Conservation (phyloP, 1,140 invertebrate genomes). For the Philopotamus ludificatus region DNA sequence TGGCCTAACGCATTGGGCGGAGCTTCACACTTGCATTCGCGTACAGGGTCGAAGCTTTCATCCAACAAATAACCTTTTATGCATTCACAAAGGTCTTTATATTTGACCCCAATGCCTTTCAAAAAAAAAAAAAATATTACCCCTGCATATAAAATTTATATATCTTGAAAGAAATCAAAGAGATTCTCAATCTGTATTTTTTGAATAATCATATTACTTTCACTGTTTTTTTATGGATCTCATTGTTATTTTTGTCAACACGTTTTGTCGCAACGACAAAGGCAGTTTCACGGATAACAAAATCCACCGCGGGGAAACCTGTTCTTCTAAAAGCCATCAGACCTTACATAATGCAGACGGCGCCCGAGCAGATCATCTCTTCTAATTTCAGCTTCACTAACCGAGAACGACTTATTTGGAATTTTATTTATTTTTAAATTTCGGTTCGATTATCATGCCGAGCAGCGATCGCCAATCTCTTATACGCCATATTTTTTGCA, state of each 20-base stretch:
- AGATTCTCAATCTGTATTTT: background rate
- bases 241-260: slow-evolving; percentile 9
- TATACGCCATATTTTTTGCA: too few relatives aligned
- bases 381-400: background rate
- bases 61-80: background rate
- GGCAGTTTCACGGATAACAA: background rate
- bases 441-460: too few relatives aligned
- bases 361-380: slow-evolving; percentile 3
- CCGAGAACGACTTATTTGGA: too few relatives aligned
- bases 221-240: background rate
- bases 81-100: background rate
- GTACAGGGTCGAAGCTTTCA: background rate
- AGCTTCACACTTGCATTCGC: background rate
- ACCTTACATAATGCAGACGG: slow-evolving; percentile 22
- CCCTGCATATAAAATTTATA: too few relatives aligned
- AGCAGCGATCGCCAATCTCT: too few relatives aligned
- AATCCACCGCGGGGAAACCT: slow-evolving; percentile 17
- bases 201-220: background rate
- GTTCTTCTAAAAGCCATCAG: slow-evolving; percentile 21
- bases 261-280: slow-evolving; percentile 1
- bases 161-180: too few relatives aligned
- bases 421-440: too few relatives aligned
- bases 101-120: too few relatives aligned
- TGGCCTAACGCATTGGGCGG: background rate
- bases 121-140: too few relatives aligned